These are phyloP conservation scores for Chrysina gloriosa DNA, from an alignment of 2,888 invertebrate genomes.

Conservation along the genomic window DNA sequence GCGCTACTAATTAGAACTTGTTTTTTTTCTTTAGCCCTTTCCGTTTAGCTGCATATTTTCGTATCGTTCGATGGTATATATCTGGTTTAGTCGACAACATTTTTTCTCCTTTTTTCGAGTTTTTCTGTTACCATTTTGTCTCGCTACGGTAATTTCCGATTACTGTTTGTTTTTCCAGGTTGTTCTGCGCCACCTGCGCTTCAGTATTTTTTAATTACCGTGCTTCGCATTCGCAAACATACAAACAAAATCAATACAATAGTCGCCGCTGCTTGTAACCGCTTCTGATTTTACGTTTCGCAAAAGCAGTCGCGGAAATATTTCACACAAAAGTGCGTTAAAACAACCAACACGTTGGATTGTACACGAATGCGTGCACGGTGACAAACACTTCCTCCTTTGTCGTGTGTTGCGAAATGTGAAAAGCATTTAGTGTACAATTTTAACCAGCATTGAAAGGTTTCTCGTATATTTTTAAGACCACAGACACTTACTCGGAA, in stretches of 20 bases:
- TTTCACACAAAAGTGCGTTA: background rate
- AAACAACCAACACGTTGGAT: background rate
- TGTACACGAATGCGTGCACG: background rate
- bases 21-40: background rate
- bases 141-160: conserved; percentile 31
- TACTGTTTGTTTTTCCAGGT: conserved; percentile 25
- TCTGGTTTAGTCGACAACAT: conserved; percentile 1
- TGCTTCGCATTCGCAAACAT: conserved; percentile 15
- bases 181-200: conserved; percentile 29
- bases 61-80: background rate
- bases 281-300: background rate
- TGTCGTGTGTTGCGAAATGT: too few species aligned
- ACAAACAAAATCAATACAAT: conserved; percentile 25
- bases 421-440: too few species aligned
- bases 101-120: background rate
- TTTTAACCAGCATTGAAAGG: too few species aligned
- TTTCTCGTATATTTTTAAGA: too few species aligned
- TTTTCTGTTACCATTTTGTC: conserved; percentile 11
- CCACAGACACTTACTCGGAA: too few species aligned
- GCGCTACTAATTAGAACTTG: background rate
- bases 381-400: background rate
- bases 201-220: conserved; percentile 29
- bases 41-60: background rate
- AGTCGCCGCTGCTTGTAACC: background rate
- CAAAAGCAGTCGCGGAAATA: conserved; percentile 5